phyloP scores from a whole-genome alignment of 2,797 vertebrate genomes.

The Myripristis murdjan region DNA sequence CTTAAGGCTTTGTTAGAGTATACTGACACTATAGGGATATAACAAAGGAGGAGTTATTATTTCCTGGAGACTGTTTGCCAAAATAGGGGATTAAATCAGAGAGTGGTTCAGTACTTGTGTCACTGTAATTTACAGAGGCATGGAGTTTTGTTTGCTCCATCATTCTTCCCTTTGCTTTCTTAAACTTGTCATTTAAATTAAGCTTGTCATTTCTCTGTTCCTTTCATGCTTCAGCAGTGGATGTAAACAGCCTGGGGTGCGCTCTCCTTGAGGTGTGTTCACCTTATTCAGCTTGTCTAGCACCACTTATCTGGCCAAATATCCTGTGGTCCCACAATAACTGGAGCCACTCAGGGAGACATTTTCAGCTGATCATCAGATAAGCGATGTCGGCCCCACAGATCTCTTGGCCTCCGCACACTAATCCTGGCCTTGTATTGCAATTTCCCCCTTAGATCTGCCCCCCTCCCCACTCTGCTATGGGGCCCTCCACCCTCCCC shows the following conservation, averaged over 20 bases:
- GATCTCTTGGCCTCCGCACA: neutral
- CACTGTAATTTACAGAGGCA: slow-evolving; percentile 10
- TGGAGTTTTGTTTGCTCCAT: neutral
- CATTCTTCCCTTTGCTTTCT: neutral
- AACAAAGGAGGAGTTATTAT: slow-evolving; percentile 1
- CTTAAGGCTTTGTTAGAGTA: slow-evolving; percentile 18
- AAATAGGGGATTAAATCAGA: neutral
- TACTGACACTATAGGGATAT: slow-evolving; percentile 1
- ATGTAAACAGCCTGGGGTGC: neutral
- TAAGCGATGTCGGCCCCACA: neutral
- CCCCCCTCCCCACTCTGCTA: neutral
- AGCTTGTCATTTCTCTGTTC: slow-evolving; percentile 5
- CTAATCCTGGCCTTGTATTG: slow-evolving; percentile 17
- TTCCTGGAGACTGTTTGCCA: neutral
- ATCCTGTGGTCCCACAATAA: slow-evolving; percentile 5
- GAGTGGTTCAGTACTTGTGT: slow-evolving; percentile 14
- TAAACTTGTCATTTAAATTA: slow-evolving; percentile 14
- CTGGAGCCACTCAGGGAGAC: slow-evolving; percentile 11
- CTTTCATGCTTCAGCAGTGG: slow-evolving; percentile 15
- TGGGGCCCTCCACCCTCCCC: neutral
- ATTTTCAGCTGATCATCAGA: slow-evolving; percentile 1
- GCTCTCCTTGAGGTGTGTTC: slow-evolving; percentile 28
- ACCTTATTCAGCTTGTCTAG: neutral
- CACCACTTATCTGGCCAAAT: slow-evolving; percentile 22
- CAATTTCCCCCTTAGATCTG: neutral